These are phyloP conservation scores for Rousettus madagascariensis DNA, from an alignment of 2,797 vertebrate genomes.

Conservation along the genomic window DNA sequence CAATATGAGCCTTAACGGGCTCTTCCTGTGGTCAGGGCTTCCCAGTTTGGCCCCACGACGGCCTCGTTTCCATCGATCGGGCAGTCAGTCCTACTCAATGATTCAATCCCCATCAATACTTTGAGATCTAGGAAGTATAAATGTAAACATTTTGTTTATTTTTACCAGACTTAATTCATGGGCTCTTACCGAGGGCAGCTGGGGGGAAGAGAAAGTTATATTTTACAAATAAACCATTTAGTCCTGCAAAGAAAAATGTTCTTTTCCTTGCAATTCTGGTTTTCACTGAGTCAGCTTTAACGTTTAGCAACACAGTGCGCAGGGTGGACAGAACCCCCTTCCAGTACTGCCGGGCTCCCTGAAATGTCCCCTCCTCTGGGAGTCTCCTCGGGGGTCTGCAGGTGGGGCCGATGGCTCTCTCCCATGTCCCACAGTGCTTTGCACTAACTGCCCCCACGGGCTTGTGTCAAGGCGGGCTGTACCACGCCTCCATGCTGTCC, in stretches of 20 bases:
- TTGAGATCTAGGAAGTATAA: constrained; percentile 70
- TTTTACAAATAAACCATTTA: constrained; percentile 37
- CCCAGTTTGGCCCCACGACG: constrained; percentile 66
- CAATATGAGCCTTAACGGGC: constrained; percentile 66
- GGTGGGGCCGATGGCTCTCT: background rate
- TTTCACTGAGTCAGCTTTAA: background rate
- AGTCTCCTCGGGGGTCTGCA: background rate
- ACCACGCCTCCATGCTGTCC: background rate
- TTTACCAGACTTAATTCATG: constrained; percentile 57
- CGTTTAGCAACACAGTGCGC: background rate
- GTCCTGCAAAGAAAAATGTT: background rate
- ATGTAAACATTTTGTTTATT: constrained; percentile 64
- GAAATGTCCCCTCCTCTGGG: background rate
- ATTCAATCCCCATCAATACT: constrained; percentile 83
- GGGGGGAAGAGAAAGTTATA: constrained; percentile 4
- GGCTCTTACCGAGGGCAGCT: background rate
- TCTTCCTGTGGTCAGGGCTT: constrained; percentile 66
- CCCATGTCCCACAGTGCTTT: background rate
- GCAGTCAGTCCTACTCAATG: constrained; percentile 82
- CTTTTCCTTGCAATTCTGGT: background rate
- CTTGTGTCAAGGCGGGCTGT: background rate
- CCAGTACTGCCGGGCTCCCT: background rate
- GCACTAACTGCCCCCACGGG: background rate
- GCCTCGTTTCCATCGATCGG: constrained; percentile 77
- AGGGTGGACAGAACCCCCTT: constrained; percentile 22